Evolutionary conservation across 2,113 vertebrate species (phyloP), one percentile per base, ranked within the genome.

Genomic region (Thomomys bottae): DNA sequence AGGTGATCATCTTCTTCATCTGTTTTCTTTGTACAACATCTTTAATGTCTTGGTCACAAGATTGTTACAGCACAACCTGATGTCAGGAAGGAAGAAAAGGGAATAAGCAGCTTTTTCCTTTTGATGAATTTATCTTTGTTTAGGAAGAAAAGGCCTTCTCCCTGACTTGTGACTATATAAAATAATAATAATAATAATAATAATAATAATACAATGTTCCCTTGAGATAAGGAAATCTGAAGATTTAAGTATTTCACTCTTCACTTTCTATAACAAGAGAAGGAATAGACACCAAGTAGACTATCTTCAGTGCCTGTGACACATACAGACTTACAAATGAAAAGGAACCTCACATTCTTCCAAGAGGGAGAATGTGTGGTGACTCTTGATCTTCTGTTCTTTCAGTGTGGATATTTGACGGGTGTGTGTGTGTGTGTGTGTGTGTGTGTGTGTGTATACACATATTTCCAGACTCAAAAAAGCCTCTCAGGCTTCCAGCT

Each of bases 1-100:
- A n/a, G 34, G 57, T 70, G n/a, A 12, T 78, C 84, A 12, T 82
- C 42, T 72, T 86, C 38, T 40, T 82, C 36, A 78, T 54, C 23
- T 24, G 28, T 32, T 24, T 38, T 73, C 64, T 36, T 30, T 79
- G 61, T 12, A 82, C 4, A 20, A 14, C 30, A 49, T 30, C 75
- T 83, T 76, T 78, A 61, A 66, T 82, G 59, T 93, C 68, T 64
- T 77, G 18, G 68, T 87, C 64, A 89, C 81, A 84, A 59, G 54
- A 80, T 36, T 7, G 36, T 18, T 30, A 1, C 17, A 87, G 54
- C 1, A 61, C n/a, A 66, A 17, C 38, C 17, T 49, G 40, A 86
- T 84, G 80, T 23, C 24, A 83, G 24, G 61, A 89, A 71, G 76
- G 59, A 76, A 79, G 49, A 68, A 73, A 28, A 17, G 42, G 38